Evolutionary conservation across 2,113 vertebrate genomes (phyloP).

Genomic region (Donacobius atricapilla): DNA sequence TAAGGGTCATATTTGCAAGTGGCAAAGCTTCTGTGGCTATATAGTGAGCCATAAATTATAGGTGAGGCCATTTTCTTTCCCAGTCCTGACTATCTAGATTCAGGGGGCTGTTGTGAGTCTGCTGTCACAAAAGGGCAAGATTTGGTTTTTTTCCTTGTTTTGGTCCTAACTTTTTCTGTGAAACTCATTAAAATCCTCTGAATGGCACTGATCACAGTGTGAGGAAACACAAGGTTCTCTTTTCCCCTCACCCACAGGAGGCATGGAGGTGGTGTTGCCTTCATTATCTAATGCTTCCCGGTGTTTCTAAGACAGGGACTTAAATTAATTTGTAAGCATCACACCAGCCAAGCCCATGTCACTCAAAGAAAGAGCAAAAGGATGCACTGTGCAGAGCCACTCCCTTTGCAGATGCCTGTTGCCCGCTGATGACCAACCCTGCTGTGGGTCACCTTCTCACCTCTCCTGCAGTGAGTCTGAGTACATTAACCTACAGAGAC

Average conservation of each 20-base stretch:
- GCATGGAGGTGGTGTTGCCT: not conserved
- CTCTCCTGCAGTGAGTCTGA: not conserved
- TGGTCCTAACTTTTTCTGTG: not conserved
- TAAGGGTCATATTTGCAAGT: constrained; percentile 28
- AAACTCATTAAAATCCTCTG: not conserved
- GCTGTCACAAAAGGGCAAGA: not conserved
- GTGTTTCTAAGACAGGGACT: not conserved
- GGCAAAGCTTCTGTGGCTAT: not conserved
- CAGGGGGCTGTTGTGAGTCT: not conserved
- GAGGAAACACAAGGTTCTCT: not conserved
- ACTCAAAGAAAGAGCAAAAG: not conserved
- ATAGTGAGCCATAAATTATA: constrained; percentile 24
- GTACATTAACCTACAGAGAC: not conserved
- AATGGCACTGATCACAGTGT: not conserved
- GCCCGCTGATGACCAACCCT: not conserved
- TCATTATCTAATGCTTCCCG: not conserved
- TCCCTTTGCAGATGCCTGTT: not conserved
- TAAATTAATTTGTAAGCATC: not conserved
- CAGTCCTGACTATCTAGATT: not conserved
- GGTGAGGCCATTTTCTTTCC: constrained; percentile 18
- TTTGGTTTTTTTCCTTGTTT: not conserved
- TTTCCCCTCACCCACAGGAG: not conserved
- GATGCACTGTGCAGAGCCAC: rapidly evolving
- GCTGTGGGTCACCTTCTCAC: not conserved
- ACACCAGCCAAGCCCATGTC: not conserved